Evolutionary conservation across 2,113 vertebrate genomes (phyloP), one percentile per base, ranked within the genome.

Genomic region (Uria lomvia): DNA sequence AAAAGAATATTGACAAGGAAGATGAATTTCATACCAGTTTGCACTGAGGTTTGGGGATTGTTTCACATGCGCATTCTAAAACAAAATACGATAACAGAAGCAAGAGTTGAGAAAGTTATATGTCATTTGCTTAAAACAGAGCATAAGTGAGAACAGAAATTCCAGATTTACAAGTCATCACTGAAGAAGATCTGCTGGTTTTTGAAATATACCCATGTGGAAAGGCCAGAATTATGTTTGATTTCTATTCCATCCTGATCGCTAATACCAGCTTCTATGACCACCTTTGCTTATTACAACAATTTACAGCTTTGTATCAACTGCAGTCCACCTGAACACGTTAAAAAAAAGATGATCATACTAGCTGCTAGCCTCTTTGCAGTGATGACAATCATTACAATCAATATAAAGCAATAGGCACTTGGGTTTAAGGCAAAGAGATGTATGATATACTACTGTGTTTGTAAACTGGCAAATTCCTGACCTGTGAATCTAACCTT

Each of bases 41-140:
- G 98, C 99, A 99, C 85, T 98, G 98, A 70, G 99, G 99, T 55
- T 98, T 98, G 9, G 97, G 87, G 22, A 99, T 98, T 38, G 97
- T 98, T 59, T 99, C 99, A 5, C 99, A 99, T 18, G 98, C 98
- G 94, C 99, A 99, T 95, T 99, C 99, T 99, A 97, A 94, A 98
- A 97, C 24, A 83, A 98, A 92, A 98, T 45, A 96, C 20, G 82
- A 36, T 65, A 71, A 71, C 21, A 96, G 22, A 82, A 77, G 86
- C 56, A 92, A 74, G 2, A 74, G 11, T 56, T 96, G 62, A 90
- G 45, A 34, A 89, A 82, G 15, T 53, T 79, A 27, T 49, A 36
- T 17, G 7, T 14, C 11, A 60, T 34, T 77, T 90, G 4, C 53
- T 62, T 75, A 55, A n/a, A 70, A 49, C 3, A 94, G 42, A 86